A percentile compares a stretch with the other conserved stretches of the same genome.
phyloP scores from a whole-genome alignment of 2,888 invertebrate species.

The Sphaeridia pumilis region DNA sequence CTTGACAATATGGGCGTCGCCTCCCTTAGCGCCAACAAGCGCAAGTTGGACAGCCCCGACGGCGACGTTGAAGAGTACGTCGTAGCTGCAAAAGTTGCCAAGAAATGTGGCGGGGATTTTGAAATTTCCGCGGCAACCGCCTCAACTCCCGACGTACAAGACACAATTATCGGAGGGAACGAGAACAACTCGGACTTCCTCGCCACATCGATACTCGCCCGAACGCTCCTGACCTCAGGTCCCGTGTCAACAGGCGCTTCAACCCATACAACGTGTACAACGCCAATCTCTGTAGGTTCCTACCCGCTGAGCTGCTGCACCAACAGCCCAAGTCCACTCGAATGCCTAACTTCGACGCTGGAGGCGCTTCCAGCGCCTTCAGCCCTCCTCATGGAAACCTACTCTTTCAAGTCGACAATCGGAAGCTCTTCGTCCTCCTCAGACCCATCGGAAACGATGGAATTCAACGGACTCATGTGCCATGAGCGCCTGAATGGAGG shows the following conservation, averaged over 20 bases:
- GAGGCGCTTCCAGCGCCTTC: constrained; percentile 30
- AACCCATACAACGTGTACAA: constrained; percentile 1
- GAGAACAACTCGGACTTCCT: constrained; percentile 32
- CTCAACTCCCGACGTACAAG: constrained; percentile 1
- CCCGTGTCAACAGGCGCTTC: constrained; percentile 9
- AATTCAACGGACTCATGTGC: constrained; percentile 24
- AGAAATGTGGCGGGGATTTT: constrained; percentile 7
- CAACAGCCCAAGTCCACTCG: constrained; percentile 22
- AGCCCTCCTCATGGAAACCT: constrained; percentile 13
- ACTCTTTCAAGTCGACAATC: constrained; percentile 19
- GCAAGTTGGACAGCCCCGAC: constrained; percentile 28
- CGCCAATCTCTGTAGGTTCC: background rate
- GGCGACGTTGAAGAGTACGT: constrained; percentile 25
- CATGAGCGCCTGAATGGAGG: constrained; percentile 21
- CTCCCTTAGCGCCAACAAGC: constrained; percentile 31
- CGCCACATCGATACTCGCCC: constrained; percentile 35
- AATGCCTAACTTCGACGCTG: constrained; percentile 29
- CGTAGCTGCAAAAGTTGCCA: constrained; percentile 24
- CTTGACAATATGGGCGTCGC: constrained; percentile 34
- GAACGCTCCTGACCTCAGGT: constrained; percentile 33
- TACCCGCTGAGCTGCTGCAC: background rate
- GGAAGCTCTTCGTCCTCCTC: too few species aligned
- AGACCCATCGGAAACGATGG: constrained; percentile 25
- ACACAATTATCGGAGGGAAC: constrained; percentile 16
- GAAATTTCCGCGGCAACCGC: constrained; percentile 4